Conservation (phyloP, 1,140 invertebrate genomes). For the Akabosia matsudoensis region DNA sequence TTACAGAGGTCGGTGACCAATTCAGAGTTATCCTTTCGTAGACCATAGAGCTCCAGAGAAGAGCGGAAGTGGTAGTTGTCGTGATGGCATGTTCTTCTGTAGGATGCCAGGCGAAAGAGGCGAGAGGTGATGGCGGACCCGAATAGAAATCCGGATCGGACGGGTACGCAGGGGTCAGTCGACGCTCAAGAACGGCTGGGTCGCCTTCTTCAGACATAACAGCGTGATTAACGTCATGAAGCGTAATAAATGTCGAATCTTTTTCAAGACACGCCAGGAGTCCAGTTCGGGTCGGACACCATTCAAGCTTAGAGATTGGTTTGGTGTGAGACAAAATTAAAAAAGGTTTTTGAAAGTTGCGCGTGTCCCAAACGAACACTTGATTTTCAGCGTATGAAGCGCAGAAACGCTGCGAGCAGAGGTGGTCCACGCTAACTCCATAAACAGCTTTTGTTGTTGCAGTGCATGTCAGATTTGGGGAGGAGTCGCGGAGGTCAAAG, state of each 20-base stretch:
- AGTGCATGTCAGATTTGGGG: constrained; percentile 63
- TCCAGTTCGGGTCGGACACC: constrained; percentile 85
- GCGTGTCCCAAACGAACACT: constrained; percentile 80
- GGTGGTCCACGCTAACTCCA: constrained; percentile 73
- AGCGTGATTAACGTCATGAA: constrained; percentile 78
- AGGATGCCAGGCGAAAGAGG: constrained; percentile 81
- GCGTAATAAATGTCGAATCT: constrained; percentile 64
- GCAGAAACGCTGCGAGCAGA: constrained; percentile 70
- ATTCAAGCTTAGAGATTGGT: constrained; percentile 70
- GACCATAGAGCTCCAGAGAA: constrained; percentile 67
- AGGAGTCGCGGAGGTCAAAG: constrained; percentile 80
- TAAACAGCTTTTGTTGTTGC: constrained; percentile 79
- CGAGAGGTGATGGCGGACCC: constrained; percentile 50
- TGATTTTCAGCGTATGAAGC: constrained; percentile 78
- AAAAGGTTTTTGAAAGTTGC: constrained; percentile 81
- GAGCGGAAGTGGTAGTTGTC: constrained; percentile 61
- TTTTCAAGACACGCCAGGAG: constrained; percentile 70
- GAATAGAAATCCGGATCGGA: neutral
- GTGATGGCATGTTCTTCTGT: constrained; percentile 71
- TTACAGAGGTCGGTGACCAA: constrained; percentile 67
- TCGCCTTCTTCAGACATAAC: constrained; percentile 68
- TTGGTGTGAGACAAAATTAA: constrained; percentile 67
- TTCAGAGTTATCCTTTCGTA: constrained; percentile 77
- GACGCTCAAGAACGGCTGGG: constrained; percentile 70
- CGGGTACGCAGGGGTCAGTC: constrained; percentile 51